Evolutionary conservation across 2,888 invertebrate species (phyloP).

Genomic region (Parnassius smintheus): DNA sequence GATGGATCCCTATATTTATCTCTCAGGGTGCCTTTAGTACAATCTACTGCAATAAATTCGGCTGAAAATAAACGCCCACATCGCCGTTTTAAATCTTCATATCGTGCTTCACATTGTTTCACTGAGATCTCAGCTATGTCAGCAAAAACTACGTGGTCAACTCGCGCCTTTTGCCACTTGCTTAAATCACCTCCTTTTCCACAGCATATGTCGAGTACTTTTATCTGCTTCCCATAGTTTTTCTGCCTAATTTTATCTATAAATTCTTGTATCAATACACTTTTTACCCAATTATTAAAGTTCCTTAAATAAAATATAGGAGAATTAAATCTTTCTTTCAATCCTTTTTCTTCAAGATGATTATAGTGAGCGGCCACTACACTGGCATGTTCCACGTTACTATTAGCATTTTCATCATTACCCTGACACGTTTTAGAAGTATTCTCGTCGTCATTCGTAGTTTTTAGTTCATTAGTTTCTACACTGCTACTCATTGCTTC

Average conservation of each 20-base stretch:
- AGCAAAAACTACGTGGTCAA: conserved; percentile 92
- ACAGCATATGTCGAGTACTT: conserved; percentile 96
- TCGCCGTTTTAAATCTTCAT: conserved; percentile 83
- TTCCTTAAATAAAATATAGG: conserved; percentile 96
- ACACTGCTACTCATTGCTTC: conserved; percentile 14
- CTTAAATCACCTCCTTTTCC: conserved; percentile 99
- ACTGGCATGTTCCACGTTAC: conserved; percentile 66
- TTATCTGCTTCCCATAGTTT: conserved; percentile 84
- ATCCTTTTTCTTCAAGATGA: conserved; percentile 90
- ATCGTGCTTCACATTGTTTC: conserved; percentile 93
- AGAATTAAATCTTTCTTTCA: conserved; percentile 90
- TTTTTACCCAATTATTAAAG: conserved; percentile 99
- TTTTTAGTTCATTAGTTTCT: conserved; percentile 2
- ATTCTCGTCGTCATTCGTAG: background rate
- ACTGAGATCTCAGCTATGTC: conserved; percentile 97
- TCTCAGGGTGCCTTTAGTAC: conserved; percentile 90
- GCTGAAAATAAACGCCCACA: conserved; percentile 85
- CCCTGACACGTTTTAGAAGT: conserved; percentile 14
- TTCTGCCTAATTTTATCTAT: conserved; percentile 84
- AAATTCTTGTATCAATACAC: conserved; percentile 94
- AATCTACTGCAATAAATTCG: conserved; percentile 95
- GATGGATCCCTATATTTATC: conserved; percentile 89
- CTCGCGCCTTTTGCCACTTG: conserved; percentile 95
- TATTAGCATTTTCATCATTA: conserved; percentile 13
- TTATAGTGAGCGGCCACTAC: conserved; percentile 97